Percentiles rank a stretch among this genome's conserved stretches.
These are phyloP conservation scores for Etheostoma spectabile DNA, from an alignment of 2,113 vertebrate species.

Conservation along the genomic window DNA sequence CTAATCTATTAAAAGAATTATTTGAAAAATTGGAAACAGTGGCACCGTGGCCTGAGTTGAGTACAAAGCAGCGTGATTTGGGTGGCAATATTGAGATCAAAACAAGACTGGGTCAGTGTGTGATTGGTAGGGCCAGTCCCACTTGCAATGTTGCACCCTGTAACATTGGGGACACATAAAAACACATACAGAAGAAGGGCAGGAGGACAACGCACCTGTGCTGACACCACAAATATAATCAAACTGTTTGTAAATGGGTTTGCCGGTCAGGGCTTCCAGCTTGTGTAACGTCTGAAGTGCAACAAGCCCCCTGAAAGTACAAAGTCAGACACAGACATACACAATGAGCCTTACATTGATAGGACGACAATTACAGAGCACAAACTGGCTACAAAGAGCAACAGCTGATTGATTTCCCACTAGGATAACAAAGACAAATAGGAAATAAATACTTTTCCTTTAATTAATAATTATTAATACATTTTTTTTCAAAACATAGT, in stretches of 20 bases:
- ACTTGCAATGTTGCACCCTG: constrained; percentile 12
- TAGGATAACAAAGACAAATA: not conserved
- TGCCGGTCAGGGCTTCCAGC: constrained; percentile 93
- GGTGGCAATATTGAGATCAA: constrained; percentile 37
- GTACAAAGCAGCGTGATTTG: not conserved
- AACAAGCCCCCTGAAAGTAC: constrained; percentile 90
- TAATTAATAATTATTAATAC: too few relatives aligned
- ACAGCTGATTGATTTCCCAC: not conserved
- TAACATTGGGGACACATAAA: constrained; percentile 38
- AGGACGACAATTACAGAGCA: not conserved
- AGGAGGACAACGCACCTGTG: constrained; percentile 88
- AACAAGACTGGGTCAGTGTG: constrained; percentile 49
- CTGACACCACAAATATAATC: constrained; percentile 99
- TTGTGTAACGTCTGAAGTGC: constrained; percentile 94
- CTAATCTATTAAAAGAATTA: not conserved
- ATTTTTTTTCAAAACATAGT: not conserved
- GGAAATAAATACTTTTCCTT: not conserved
- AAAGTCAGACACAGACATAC: constrained; percentile 14
- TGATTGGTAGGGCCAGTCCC: constrained; percentile 29
- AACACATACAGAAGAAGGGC: constrained; percentile 30
- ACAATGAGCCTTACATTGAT: not conserved
- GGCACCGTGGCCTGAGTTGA: not conserved
- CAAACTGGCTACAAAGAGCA: not conserved
- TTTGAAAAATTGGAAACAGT: not conserved
- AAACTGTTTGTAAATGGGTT: constrained; percentile 94